Evolutionary conservation across 2,113 vertebrate species (phyloP).

Genomic region (Leptobrachium ailaonicum): DNA sequence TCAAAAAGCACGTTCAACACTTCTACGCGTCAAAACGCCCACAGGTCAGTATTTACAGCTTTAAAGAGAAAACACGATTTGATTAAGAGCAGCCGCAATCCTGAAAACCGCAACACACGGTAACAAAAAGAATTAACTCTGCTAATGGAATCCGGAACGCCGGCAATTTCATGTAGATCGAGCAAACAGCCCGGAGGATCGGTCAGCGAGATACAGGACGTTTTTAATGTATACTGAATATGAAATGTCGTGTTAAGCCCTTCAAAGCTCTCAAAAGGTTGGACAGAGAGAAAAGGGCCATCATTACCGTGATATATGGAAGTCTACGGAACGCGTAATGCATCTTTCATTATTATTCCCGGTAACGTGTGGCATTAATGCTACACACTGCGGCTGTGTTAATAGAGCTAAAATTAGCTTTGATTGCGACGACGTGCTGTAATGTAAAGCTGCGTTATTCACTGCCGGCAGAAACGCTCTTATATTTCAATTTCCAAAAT

Average conservation of each 20-base stretch:
- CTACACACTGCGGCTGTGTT: not conserved
- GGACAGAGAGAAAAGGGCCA: conserved; percentile 14
- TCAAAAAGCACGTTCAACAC: too few relatives aligned
- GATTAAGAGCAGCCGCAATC: too few relatives aligned
- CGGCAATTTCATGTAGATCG: conserved; percentile 6
- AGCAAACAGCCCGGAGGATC: not conserved
- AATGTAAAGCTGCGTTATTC: not conserved
- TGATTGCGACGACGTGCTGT: conserved; percentile 7
- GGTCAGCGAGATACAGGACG: not conserved
- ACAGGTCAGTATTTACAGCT: too few relatives aligned
- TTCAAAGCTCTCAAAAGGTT: not conserved
- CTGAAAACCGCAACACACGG: too few relatives aligned
- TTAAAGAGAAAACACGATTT: too few relatives aligned
- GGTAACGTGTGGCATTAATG: not conserved
- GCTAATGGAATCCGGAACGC: not conserved
- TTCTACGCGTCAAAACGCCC: too few relatives aligned
- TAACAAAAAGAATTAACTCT: not conserved
- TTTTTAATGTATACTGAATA: not conserved
- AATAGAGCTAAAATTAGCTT: conserved; percentile 1
- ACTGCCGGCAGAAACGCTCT: not conserved
- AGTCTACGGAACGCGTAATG: conserved; percentile 39
- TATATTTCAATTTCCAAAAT: not conserved
- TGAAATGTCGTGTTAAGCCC: not conserved
- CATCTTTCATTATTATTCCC: not conserved
- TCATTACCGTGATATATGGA: conserved; percentile 39